Conservation (phyloP, 2,797 vertebrate species). For the Coreius guichenoti region DNA sequence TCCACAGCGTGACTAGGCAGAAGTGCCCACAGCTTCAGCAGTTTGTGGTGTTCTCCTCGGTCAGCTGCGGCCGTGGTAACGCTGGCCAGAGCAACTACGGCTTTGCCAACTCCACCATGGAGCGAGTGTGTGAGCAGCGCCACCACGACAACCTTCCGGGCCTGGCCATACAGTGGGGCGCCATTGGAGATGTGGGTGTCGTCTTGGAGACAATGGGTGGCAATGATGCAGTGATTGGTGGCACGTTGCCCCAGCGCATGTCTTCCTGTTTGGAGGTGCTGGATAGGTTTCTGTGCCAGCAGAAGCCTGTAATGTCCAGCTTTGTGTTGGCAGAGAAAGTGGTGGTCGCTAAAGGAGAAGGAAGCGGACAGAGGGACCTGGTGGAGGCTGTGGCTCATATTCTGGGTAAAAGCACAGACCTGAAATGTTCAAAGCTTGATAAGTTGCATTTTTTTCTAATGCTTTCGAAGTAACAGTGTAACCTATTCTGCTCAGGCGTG, state of each 20-base stretch:
- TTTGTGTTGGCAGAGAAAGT: slow-evolving; percentile 90
- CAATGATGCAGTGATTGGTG: slow-evolving; percentile 85
- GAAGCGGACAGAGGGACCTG: slow-evolving; percentile 78
- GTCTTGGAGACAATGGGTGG: slow-evolving; percentile 87
- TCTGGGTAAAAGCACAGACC: slow-evolving; percentile 80
- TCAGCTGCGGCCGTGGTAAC: slow-evolving; percentile 96
- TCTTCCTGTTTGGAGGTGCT: slow-evolving; percentile 92
- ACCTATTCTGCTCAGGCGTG: slow-evolving; percentile 79
- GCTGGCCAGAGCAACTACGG: slow-evolving; percentile 95
- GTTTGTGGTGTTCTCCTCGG: slow-evolving; percentile 95
- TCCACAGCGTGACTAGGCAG: slow-evolving; percentile 85
- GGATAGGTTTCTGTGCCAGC: slow-evolving; percentile 88
- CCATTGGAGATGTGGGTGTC: slow-evolving; percentile 94
- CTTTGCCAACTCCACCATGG: slow-evolving; percentile 97
- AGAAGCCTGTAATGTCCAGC: slow-evolving; percentile 88
- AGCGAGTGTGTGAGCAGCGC: slow-evolving; percentile 93
- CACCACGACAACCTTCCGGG: slow-evolving; percentile 84
- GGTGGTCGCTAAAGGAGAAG: slow-evolving; percentile 69
- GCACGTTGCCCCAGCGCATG: slow-evolving; percentile 91
- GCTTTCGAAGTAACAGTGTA: background rate
- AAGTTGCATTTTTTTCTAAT: background rate
- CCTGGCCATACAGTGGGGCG: slow-evolving; percentile 94
- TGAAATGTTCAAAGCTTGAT: background rate
- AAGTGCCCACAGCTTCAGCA: slow-evolving; percentile 88
- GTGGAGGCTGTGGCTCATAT: slow-evolving; percentile 91